These are phyloP conservation scores for Galeopsomyia nigrocyanea DNA, from an alignment of 2,888 invertebrate species.

Conservation along the genomic window DNA sequence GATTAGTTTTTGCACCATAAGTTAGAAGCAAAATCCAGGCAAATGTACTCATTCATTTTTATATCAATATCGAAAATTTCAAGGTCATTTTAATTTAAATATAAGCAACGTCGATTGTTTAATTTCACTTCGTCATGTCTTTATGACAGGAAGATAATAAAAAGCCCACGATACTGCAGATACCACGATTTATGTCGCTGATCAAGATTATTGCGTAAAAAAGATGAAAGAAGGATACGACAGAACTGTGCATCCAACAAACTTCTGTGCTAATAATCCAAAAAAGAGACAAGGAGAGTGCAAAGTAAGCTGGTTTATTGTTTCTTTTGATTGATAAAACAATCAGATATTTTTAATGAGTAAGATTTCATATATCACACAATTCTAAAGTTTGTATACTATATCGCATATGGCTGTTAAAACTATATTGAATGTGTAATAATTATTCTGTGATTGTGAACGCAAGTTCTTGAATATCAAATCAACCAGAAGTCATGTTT, in stretches of 20 bases:
- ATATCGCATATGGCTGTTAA: too few species aligned
- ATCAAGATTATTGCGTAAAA: slow-evolving; percentile 28
- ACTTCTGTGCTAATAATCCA: slow-evolving; percentile 44
- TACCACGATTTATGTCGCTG: slow-evolving; percentile 29
- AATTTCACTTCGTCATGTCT: too few species aligned
- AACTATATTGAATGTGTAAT: too few species aligned
- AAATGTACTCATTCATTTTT: too few species aligned
- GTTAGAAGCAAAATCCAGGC: too few species aligned
- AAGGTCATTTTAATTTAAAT: not conserved
- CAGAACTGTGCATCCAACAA: slow-evolving; percentile 7
- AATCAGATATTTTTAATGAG: not conserved
- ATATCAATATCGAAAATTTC: too few species aligned
- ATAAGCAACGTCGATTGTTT: not conserved
- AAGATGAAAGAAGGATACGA: not conserved
- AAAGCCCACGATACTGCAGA: slow-evolving; percentile 22
- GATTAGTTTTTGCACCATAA: too few species aligned
- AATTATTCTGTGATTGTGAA: too few species aligned
- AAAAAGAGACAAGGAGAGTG: slow-evolving; percentile 34
- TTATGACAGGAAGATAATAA: not conserved
- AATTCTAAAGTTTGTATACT: too few species aligned
- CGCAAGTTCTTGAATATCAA: too few species aligned
- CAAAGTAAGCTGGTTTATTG: slow-evolving; percentile 24
- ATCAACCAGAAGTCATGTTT: too few species aligned
- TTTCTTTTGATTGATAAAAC: not conserved
- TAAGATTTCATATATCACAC: too few species aligned